phyloP scores from a whole-genome alignment of 2,888 invertebrate species.

The Julus scanicus region DNA sequence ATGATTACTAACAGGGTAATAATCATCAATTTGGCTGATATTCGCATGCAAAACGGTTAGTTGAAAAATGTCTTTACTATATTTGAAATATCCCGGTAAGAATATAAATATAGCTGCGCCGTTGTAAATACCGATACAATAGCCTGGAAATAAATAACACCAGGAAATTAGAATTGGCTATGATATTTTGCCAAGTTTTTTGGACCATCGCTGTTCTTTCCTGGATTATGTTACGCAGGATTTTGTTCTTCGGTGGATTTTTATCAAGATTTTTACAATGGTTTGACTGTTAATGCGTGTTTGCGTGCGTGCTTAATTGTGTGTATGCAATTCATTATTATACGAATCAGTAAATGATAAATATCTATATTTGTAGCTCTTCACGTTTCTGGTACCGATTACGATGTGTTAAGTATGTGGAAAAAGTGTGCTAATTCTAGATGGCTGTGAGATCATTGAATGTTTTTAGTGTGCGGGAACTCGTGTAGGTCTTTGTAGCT shows the following conservation, averaged over 20 bases:
- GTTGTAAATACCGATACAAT: not conserved
- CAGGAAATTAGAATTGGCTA: not conserved
- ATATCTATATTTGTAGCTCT: not conserved
- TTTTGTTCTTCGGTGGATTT: not conserved
- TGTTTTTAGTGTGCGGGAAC: not conserved
- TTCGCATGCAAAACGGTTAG: not conserved
- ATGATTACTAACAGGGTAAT: constrained; percentile 29
- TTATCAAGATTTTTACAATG: not conserved
- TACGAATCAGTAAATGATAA: not conserved
- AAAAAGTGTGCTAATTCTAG: not conserved
- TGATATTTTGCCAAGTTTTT: constrained; percentile 13
- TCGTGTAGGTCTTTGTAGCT: not conserved
- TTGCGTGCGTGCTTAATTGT: not conserved
- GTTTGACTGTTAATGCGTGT: not conserved
- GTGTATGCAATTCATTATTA: not conserved
- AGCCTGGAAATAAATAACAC: not conserved
- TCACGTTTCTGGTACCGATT: constrained; percentile 10
- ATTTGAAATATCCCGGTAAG: not conserved
- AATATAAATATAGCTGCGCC: not conserved
- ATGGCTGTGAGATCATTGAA: not conserved
- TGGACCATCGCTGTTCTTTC: not conserved
- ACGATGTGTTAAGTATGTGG: not conserved
- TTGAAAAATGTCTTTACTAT: not conserved
- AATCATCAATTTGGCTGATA: constrained; percentile 6
- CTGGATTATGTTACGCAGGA: not conserved